These are phyloP conservation scores for Oreonectes daqikongensis DNA, from an alignment of 2,797 vertebrate species.

Conservation along the genomic window DNA sequence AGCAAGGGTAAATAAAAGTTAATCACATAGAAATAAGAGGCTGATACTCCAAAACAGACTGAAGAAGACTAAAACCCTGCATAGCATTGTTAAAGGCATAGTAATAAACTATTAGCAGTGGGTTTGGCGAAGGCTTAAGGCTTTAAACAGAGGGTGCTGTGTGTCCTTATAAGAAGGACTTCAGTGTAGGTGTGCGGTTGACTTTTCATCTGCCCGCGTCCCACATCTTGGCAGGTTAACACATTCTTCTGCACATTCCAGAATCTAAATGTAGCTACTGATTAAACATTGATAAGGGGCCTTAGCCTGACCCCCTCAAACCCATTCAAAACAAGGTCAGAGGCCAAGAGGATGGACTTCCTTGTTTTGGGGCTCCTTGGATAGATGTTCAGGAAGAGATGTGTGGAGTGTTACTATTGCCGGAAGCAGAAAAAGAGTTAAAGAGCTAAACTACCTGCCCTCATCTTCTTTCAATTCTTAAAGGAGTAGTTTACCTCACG, in stretches of 20 bases:
- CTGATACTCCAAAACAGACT: slow-evolving; percentile 15
- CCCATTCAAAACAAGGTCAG: slow-evolving; percentile 69
- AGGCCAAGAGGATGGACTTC: slow-evolving; percentile 65
- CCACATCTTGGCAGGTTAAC: slow-evolving; percentile 26
- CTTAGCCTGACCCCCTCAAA: slow-evolving; percentile 65
- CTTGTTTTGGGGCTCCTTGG: slow-evolving; percentile 59
- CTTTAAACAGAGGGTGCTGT: slow-evolving; percentile 17
- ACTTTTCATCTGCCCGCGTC: slow-evolving; percentile 4
- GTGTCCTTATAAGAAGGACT: slow-evolving; percentile 21
- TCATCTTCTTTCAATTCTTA: not conserved
- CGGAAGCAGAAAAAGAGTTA: not conserved
- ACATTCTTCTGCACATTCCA: slow-evolving; percentile 38
- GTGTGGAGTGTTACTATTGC: slow-evolving; percentile 34
- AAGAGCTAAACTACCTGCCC: not conserved
- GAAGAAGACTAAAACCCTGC: slow-evolving; percentile 6
- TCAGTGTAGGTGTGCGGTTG: slow-evolving; percentile 10
- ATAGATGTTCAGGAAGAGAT: slow-evolving; percentile 57
- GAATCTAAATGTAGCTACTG: slow-evolving; percentile 19
- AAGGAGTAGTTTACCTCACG: too few relatives aligned
- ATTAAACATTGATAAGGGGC: slow-evolving; percentile 43
- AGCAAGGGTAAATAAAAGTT: not conserved
- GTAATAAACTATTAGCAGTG: slow-evolving; percentile 23
- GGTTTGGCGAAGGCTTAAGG: slow-evolving; percentile 5
- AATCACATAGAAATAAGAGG: slow-evolving; percentile 26
- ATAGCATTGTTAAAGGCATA: not conserved